Percentiles rank a stretch among this genome's conserved stretches.
phyloP scores from a whole-genome alignment of 2,888 invertebrate species.

The Heliconius ethilla region DNA sequence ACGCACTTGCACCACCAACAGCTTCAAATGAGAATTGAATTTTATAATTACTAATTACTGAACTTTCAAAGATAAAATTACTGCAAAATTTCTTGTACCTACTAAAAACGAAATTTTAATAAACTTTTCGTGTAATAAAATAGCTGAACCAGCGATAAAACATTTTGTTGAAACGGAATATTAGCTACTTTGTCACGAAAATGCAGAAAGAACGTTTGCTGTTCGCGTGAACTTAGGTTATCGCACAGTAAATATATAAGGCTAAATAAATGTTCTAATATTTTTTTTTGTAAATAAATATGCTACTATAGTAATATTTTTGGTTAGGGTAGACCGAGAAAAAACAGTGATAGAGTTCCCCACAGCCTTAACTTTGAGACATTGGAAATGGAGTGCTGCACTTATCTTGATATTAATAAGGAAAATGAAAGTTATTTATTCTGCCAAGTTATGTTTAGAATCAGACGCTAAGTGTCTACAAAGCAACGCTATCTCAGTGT shows the following conservation, averaged over 20 bases:
- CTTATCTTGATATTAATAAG: no score
- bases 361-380: not conserved
- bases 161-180: constrained; percentile 24
- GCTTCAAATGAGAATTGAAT: not conserved
- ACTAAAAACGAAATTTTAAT: not conserved
- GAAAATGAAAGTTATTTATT: no score
- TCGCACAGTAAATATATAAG: not conserved
- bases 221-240: constrained; percentile 14
- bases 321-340: not conserved
- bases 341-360: not conserved
- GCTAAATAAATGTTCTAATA: not conserved
- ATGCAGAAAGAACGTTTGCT: constrained; percentile 32
- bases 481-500: no score
- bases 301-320: not conserved
- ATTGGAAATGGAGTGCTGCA: not conserved
- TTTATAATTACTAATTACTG: not conserved
- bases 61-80: not conserved
- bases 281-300: not conserved
- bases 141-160: constrained; percentile 22
- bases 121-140: constrained; percentile 17
- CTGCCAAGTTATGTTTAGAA: no score
- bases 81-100: not conserved
- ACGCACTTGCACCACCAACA: not conserved
- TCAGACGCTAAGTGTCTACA: no score
- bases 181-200: constrained; percentile 36